Conservation (phyloP, 2,797 vertebrate species). For the Chiroxiphia lanceolata region DNA sequence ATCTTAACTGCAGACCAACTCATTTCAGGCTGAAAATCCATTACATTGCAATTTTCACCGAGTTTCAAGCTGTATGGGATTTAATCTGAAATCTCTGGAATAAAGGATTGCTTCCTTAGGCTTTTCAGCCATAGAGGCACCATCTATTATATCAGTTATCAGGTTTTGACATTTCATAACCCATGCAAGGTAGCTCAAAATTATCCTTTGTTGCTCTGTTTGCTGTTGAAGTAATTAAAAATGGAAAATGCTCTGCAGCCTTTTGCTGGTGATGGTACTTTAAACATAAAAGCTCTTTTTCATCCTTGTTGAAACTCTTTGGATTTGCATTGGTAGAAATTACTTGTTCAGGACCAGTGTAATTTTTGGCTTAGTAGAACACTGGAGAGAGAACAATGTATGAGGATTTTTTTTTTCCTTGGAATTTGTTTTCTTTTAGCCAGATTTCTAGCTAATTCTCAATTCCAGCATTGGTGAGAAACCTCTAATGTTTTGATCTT, state of each 20-base stretch:
- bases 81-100: constrained; percentile 19
- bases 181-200: background rate
- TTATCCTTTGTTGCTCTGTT: background rate
- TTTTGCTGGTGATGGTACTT: background rate
- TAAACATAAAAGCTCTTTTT: background rate
- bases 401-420: background rate
- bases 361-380: constrained; percentile 1
- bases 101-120: background rate
- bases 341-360: background rate
- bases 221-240: constrained; percentile 13
- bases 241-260: background rate
- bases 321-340: background rate
- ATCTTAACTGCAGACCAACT: constrained; percentile 9
- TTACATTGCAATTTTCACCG: constrained; percentile 17
- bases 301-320: background rate
- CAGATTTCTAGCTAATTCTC: background rate
- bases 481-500: constrained; percentile 10
- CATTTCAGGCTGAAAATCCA: constrained; percentile 36
- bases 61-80: background rate
- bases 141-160: background rate
- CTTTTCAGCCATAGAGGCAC: background rate
- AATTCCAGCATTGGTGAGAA: background rate
- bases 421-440: background rate
- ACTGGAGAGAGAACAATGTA: background rate
- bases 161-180: background rate